These are phyloP conservation scores for Anguilla marmorata DNA, from an alignment of 2,797 vertebrate genomes.

Conservation along the genomic window DNA sequence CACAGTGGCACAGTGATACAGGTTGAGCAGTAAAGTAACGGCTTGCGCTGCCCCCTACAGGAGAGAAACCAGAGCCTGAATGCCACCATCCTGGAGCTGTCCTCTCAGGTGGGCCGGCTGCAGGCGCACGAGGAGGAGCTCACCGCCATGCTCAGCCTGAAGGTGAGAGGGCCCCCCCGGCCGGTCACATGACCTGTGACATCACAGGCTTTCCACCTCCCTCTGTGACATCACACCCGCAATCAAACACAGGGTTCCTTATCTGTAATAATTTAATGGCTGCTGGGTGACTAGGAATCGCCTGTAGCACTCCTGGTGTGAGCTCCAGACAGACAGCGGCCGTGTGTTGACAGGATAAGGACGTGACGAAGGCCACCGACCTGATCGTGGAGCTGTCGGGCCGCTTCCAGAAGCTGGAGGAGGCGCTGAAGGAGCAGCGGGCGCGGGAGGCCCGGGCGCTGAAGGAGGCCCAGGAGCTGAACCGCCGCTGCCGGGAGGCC, in stretches of 20 bases:
- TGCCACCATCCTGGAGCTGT: slow-evolving; percentile 76
- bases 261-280: no score
- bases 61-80: slow-evolving; percentile 81
- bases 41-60: slow-evolving; percentile 56
- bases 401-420: slow-evolving; percentile 64
- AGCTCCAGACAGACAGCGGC: neutral
- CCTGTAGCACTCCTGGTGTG: neutral
- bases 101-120: slow-evolving; percentile 78
- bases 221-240: neutral
- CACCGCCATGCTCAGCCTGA: slow-evolving; percentile 6
- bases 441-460: slow-evolving; percentile 52
- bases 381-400: slow-evolving; percentile 66
- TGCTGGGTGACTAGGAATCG: neutral
- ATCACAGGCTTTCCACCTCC: neutral
- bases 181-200: neutral
- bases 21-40: neutral
- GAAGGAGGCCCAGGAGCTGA: slow-evolving; percentile 66
- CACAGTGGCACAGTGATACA: no score
- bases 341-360: slow-evolving; percentile 61
- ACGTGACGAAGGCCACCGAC: slow-evolving; percentile 68
- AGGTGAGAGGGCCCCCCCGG: neutral
- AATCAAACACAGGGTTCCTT: neutral
- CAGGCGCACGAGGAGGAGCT: slow-evolving; percentile 73
- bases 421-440: slow-evolving; percentile 54
- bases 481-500: slow-evolving; percentile 59